Evolutionary conservation across 2,113 vertebrate species (phyloP).

Genomic region (Lophura nycthemera): DNA sequence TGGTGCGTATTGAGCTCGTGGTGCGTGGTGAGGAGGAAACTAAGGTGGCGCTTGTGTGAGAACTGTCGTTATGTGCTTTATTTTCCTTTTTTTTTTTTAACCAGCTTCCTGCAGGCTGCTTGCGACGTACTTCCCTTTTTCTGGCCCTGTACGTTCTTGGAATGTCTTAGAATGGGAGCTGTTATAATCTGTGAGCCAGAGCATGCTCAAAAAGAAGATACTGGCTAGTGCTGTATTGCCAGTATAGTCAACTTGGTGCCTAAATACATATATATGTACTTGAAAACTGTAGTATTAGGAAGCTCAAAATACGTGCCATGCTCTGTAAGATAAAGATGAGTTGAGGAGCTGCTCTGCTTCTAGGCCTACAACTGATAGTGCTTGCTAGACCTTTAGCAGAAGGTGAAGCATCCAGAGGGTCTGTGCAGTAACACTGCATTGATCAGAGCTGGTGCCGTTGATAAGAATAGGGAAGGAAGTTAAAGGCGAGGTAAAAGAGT

Average conservation of each 20-base stretch:
- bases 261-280: not conserved
- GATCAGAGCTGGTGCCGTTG: too few relatives aligned
- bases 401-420: not conserved
- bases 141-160: accelerated
- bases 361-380: not conserved
- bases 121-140: not conserved
- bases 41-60: not conserved
- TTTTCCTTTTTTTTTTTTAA: not conserved
- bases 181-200: accelerated
- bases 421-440: not conserved
- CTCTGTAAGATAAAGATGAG: not conserved
- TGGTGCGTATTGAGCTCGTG: accelerated
- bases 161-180: not conserved
- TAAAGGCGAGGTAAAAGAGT: not conserved
- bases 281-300: not conserved
- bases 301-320: not conserved
- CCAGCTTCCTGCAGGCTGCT: not conserved
- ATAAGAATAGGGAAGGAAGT: not conserved
- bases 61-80: not conserved
- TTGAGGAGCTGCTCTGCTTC: not conserved
- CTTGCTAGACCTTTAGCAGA: not conserved
- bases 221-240: not conserved
- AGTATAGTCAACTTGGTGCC: not conserved
- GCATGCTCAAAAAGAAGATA: not conserved
- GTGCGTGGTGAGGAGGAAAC: not conserved